Evolutionary conservation across 2,888 invertebrate genomes (phyloP).

Genomic region (Eurytoma californica): DNA sequence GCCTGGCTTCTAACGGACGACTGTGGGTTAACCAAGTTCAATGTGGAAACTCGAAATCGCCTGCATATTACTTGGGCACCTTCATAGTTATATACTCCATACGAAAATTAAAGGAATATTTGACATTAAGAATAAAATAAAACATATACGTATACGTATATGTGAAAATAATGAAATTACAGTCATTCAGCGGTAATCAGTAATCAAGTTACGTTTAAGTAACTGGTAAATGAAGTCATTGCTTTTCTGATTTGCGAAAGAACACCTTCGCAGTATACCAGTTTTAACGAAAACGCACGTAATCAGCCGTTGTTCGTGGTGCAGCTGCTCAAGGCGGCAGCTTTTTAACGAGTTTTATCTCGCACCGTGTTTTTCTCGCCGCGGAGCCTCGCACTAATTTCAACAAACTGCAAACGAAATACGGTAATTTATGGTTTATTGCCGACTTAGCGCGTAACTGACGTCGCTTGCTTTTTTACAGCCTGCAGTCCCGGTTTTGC

Average conservation of each 20-base stretch:
- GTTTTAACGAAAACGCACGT: slow-evolving; percentile 1
- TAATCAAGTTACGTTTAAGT: too few relatives aligned
- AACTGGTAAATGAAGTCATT: too few relatives aligned
- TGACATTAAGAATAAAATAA: too few relatives aligned
- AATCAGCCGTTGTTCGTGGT: slow-evolving; percentile 8
- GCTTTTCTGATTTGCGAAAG: background rate
- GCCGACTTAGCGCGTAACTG: slow-evolving; percentile 40
- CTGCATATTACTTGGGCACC: slow-evolving; percentile 78
- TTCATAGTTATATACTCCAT: background rate
- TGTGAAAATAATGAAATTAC: too few relatives aligned
- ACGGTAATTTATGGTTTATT: slow-evolving; percentile 54
- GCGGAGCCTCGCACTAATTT: slow-evolving; percentile 33
- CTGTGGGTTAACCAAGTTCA: slow-evolving; percentile 62
- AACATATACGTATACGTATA: too few relatives aligned
- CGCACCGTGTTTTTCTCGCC: background rate
- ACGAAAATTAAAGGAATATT: background rate
- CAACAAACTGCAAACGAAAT: slow-evolving; percentile 52
- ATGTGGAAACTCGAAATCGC: slow-evolving; percentile 78
- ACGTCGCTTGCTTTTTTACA: slow-evolving; percentile 43
- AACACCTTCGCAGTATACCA: too few relatives aligned
- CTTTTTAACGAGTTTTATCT: slow-evolving; percentile 3
- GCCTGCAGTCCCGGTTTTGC: background rate
- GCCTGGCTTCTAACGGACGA: slow-evolving; percentile 52
- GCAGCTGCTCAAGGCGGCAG: background rate
- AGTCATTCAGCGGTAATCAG: too few relatives aligned